Conservation (phyloP, 2,113 vertebrate species). For the Melanostigma gelatinosum region DNA sequence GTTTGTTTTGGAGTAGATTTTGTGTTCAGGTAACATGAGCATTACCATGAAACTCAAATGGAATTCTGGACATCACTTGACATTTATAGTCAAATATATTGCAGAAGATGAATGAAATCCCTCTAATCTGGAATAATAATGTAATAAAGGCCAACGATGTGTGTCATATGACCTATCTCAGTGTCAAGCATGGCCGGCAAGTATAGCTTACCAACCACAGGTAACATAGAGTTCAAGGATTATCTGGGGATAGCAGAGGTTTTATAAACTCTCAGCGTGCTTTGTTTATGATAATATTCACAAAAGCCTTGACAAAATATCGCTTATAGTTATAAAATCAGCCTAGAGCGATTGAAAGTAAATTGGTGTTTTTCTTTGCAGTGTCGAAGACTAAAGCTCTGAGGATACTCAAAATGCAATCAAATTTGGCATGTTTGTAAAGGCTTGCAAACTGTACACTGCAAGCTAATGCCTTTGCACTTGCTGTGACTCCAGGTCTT, state of each 20-base stretch:
- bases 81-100: constrained; percentile 68
- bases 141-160: constrained; percentile 41
- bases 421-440: constrained; percentile 52
- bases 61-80: constrained; percentile 32
- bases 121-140: constrained; percentile 62
- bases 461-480: constrained; percentile 1
- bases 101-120: constrained; percentile 53
- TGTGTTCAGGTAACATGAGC: constrained; percentile 29
- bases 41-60: constrained; percentile 2
- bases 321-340: constrained; percentile 43
- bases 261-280: constrained; percentile 50
- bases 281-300: constrained; percentile 70
- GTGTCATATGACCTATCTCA: constrained; percentile 47
- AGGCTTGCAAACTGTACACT: constrained; percentile 11
- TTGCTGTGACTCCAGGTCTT: constrained; percentile 3
- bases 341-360: constrained; percentile 27
- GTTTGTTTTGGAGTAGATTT: constrained; percentile 37
- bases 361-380: constrained; percentile 58
- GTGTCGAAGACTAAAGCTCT: constrained; percentile 34
- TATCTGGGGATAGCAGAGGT: constrained; percentile 61
- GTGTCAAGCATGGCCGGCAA: constrained; percentile 24
- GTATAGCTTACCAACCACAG: constrained; percentile 46
- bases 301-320: constrained; percentile 67
- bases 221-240: constrained; percentile 71
- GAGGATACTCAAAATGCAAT: constrained; percentile 37